Conservation (phyloP, 2,888 invertebrate species). For the Agrilus cyanescens region DNA sequence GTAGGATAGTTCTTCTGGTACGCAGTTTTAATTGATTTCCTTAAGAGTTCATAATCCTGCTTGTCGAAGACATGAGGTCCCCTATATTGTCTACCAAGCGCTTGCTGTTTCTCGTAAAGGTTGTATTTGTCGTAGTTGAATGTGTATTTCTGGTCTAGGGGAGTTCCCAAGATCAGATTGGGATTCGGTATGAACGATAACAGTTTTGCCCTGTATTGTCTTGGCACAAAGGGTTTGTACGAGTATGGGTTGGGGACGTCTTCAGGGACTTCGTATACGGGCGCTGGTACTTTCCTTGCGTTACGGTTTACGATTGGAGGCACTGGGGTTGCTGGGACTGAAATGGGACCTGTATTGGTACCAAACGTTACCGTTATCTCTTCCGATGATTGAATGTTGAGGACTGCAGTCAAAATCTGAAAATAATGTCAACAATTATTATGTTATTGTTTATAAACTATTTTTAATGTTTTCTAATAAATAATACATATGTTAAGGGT, state of each 20-base stretch:
- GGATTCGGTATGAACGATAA: slow-evolving; percentile 25
- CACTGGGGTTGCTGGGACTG: slow-evolving; percentile 21
- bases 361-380: slow-evolving; percentile 35
- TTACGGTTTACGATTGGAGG: slow-evolving; percentile 12
- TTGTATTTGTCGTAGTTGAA: slow-evolving; percentile 25
- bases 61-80: slow-evolving; percentile 33
- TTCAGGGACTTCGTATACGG: slow-evolving; percentile 29
- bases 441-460: background rate
- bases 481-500: too few relatives aligned
- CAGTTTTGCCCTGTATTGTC: slow-evolving; percentile 27
- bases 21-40: background rate
- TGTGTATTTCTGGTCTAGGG: slow-evolving; percentile 30
- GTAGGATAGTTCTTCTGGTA: background rate
- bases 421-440: slow-evolving; percentile 16
- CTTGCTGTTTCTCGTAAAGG: slow-evolving; percentile 23
- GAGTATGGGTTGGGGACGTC: slow-evolving; percentile 30
- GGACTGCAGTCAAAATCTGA: slow-evolving; percentile 24
- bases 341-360: slow-evolving; percentile 33
- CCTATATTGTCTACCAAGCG: slow-evolving; percentile 27
- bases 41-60: slow-evolving; percentile 28
- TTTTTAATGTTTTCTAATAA: too few relatives aligned
- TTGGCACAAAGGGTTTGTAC: slow-evolving; percentile 28
- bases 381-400: slow-evolving; percentile 22
- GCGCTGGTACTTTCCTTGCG: slow-evolving; percentile 25
- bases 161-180: slow-evolving; percentile 29